A percentile compares a stretch with the other conserved stretches of the same genome.
These are phyloP conservation scores for Remorina albescens DNA, from an alignment of 2,797 vertebrate species.

Conservation along the genomic window DNA sequence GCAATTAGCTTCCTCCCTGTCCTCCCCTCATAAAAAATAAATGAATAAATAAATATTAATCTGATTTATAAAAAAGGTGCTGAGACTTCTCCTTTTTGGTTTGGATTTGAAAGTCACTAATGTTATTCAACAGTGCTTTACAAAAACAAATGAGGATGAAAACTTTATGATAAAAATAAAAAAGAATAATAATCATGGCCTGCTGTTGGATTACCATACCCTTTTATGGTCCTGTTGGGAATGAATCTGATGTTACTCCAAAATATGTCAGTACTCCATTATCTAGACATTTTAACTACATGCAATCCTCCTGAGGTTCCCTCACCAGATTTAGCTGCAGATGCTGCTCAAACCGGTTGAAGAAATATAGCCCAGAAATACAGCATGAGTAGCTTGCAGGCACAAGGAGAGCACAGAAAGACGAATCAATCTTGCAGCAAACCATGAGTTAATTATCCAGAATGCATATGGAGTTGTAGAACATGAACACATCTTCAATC, in stretches of 20 bases:
- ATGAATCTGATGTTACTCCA: constrained; percentile 64
- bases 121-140: not conserved
- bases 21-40: too few relatives aligned
- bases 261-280: constrained; percentile 68
- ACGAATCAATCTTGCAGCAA: constrained; percentile 53
- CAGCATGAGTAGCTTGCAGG: constrained; percentile 62
- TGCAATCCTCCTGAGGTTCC: constrained; percentile 63
- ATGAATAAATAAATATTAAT: not conserved
- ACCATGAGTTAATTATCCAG: constrained; percentile 50
- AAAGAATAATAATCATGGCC: constrained; percentile 51
- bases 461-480: constrained; percentile 28
- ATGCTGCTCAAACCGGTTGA: constrained; percentile 72
- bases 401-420: constrained; percentile 52
- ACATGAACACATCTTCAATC: constrained; percentile 33
- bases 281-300: constrained; percentile 71
- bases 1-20: not conserved
- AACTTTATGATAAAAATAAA: constrained; percentile 6
- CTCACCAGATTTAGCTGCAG: constrained; percentile 71
- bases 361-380: constrained; percentile 66
- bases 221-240: constrained; percentile 55
- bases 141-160: constrained; percentile 32
- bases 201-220: constrained; percentile 54
- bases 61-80: not conserved
- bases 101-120: not conserved
- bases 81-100: not conserved